A percentile compares a stretch with the other conserved stretches of the same genome.
These are phyloP conservation scores for Alca torda DNA, from an alignment of 2,797 vertebrate genomes.

Conservation along the genomic window DNA sequence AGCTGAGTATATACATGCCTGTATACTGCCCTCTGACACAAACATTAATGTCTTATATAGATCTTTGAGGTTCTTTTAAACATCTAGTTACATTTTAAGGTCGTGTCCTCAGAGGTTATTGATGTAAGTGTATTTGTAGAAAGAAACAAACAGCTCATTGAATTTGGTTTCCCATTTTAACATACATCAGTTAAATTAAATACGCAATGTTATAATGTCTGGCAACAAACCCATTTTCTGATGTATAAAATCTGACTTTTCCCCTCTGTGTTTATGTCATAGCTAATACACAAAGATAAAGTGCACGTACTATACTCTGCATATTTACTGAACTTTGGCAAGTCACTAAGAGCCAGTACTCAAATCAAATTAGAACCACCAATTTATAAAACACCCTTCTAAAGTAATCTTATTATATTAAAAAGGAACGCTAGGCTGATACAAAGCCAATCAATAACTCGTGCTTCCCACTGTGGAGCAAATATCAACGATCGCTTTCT, in stretches of 20 bases:
- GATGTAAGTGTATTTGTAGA: constrained; percentile 61
- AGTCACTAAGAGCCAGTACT: constrained; percentile 42
- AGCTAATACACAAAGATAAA: constrained; percentile 65
- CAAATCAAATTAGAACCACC: constrained; percentile 57
- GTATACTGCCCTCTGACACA: constrained; percentile 65
- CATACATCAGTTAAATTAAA: constrained; percentile 69
- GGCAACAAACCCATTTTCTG: constrained; percentile 57
- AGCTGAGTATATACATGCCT: constrained; percentile 63
- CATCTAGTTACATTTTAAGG: constrained; percentile 69
- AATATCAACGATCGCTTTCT: constrained; percentile 10
- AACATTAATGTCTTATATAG: constrained; percentile 69
- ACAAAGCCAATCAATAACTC: constrained; percentile 48
- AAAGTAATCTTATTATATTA: constrained; percentile 40
- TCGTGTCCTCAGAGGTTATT: constrained; percentile 69
- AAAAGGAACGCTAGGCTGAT: constrained; percentile 34
- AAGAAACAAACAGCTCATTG: constrained; percentile 71
- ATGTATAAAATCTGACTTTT: constrained; percentile 65
- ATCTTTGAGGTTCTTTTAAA: constrained; percentile 67
- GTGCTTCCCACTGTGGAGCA: constrained; percentile 15
- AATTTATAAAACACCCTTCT: constrained; percentile 55
- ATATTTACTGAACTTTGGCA: constrained; percentile 64
- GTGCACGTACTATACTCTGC: constrained; percentile 32
- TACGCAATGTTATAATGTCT: constrained; percentile 41
- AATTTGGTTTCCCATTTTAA: constrained; percentile 66
- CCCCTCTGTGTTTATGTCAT: constrained; percentile 62